phyloP scores from a whole-genome alignment of 1,140 invertebrate genomes.

The Anastrepha obliqua region DNA sequence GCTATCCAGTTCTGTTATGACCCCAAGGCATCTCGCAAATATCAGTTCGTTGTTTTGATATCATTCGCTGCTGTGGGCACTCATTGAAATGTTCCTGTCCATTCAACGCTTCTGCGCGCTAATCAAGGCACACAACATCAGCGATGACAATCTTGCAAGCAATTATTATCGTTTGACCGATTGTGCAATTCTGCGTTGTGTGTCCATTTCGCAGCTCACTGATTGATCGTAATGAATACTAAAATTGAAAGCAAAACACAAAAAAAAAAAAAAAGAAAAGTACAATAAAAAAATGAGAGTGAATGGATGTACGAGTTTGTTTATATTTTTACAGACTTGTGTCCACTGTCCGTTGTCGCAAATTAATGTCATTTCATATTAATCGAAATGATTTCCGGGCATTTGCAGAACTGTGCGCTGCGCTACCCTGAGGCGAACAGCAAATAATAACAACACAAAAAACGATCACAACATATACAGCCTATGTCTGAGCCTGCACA shows the following conservation, averaged over 20 bases:
- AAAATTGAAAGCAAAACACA: not conserved
- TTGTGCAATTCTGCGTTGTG: slow-evolving; percentile 8
- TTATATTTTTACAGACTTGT: not conserved
- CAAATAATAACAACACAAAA: not conserved
- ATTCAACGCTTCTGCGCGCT: slow-evolving; percentile 2
- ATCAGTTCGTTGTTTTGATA: no score
- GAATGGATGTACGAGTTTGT: no score
- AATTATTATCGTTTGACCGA: slow-evolving; percentile 47
- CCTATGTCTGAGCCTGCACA: not conserved
- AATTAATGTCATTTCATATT: slow-evolving; percentile 48
- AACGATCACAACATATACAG: not conserved
- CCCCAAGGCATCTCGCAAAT: no score
- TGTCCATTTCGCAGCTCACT: slow-evolving; percentile 47
- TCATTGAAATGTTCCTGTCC: not conserved
- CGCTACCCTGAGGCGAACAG: not conserved
- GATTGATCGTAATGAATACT: slow-evolving; percentile 46
- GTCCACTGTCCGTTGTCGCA: slow-evolving; percentile 19
- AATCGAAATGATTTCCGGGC: slow-evolving; percentile 47
- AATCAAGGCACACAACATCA: not conserved
- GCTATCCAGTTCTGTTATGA: no score
- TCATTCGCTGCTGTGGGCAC: not conserved
- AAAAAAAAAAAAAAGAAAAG: not conserved
- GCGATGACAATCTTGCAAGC: slow-evolving; percentile 45
- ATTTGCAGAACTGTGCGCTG: not conserved
- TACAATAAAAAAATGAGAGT: not conserved